Conservation (phyloP, 2,113 vertebrate genomes). For the Oxyruncus cristatus region DNA sequence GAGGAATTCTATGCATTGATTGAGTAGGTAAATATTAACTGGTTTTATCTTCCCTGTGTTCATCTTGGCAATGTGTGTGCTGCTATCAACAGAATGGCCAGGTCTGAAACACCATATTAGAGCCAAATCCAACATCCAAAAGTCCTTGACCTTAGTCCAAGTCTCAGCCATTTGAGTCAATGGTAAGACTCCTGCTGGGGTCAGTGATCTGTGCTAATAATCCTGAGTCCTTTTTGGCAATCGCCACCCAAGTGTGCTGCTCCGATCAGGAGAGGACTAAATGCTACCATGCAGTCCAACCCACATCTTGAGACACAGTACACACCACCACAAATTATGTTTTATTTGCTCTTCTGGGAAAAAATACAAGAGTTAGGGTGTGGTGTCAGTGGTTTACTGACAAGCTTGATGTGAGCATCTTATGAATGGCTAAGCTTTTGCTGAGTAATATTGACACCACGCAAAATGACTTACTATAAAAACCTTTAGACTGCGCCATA, state of each 20-base stretch:
- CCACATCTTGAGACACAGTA: neutral
- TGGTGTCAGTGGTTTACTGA: neutral
- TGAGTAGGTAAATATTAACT: neutral
- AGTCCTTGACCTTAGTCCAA: neutral
- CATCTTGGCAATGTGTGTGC: neutral
- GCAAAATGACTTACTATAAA: neutral
- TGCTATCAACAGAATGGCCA: neutral
- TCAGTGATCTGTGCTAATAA: neutral
- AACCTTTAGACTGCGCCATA: neutral
- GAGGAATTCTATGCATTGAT: neutral
- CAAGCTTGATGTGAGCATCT: neutral
- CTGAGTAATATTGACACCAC: neutral
- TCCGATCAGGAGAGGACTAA: neutral
- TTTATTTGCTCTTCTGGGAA: neutral
- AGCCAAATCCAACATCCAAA: neutral
- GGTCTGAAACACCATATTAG: neutral
- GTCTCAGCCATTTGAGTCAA: neutral
- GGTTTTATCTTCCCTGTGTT: neutral
- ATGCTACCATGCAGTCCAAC: neutral
- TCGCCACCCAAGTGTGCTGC: fast-evolving
- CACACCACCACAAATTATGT: neutral
- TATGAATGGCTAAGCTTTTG: neutral
- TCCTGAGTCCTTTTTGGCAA: neutral
- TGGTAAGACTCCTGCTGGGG: neutral
- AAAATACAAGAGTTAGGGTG: neutral